These are phyloP conservation scores for Euura lappo DNA, from an alignment of 1,140 invertebrate genomes.

Conservation along the genomic window DNA sequence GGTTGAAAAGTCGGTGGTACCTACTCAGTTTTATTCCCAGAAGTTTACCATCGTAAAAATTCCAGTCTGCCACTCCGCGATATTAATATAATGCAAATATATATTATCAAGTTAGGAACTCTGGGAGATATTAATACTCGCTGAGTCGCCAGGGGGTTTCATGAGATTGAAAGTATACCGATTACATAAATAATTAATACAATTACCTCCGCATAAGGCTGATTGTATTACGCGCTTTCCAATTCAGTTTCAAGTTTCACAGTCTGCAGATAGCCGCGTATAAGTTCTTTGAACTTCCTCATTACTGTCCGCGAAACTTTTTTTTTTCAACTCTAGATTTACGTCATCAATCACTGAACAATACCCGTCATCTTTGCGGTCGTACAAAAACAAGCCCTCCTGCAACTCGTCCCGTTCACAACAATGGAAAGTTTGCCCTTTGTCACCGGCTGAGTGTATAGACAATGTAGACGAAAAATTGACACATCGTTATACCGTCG, in stretches of 20 bases:
- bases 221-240: background rate
- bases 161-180: no score
- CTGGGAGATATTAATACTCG: no score
- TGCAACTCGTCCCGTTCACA: constrained; percentile 21
- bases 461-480: constrained; percentile 41
- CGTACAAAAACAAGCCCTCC: background rate
- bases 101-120: no score
- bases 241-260: background rate
- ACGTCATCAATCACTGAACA: constrained; percentile 45
- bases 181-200: no score
- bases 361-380: constrained; percentile 17
- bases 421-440: constrained; percentile 54
- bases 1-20: no score
- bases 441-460: constrained; percentile 41
- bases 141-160: no score
- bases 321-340: background rate
- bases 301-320: background rate
- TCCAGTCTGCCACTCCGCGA: no score
- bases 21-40: no score
- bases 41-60: no score
- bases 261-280: background rate
- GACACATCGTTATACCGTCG: background rate
- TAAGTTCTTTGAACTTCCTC: constrained; percentile 9
- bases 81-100: no score
- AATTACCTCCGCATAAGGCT: no score